Evolutionary conservation across 2,888 invertebrate genomes (phyloP).

Genomic region (Agrochola circellaris): DNA sequence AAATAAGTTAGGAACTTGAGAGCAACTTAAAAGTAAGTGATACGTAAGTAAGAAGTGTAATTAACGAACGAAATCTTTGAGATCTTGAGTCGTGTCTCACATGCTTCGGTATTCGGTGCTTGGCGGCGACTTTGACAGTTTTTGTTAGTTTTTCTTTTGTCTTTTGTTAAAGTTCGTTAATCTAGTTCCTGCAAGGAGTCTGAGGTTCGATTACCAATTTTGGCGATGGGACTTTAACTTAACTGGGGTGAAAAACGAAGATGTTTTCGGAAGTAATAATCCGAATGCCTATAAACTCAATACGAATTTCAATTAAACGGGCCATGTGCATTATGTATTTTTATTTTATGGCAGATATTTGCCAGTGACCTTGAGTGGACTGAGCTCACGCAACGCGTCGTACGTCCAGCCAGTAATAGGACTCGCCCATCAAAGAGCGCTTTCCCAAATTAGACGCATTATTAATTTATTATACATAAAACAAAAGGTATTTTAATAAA

Average conservation of each 20-base stretch:
- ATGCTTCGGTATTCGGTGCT: conserved; percentile 45
- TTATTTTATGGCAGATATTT: too few species aligned
- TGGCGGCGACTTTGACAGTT: conserved; percentile 31
- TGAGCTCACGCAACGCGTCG: too few species aligned
- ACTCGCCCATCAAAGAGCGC: too few species aligned
- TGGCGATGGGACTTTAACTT: not conserved
- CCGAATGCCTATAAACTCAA: not conserved
- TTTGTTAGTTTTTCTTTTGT: conserved; percentile 12
- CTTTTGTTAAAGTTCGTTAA: conserved; percentile 18
- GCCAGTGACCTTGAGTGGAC: too few species aligned
- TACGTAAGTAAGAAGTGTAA: conserved; percentile 57
- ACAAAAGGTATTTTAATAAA: too few species aligned
- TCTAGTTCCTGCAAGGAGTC: conserved; percentile 24
- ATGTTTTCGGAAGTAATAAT: not conserved
- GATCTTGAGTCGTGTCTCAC: conserved; percentile 40
- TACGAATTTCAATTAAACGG: conserved; percentile 7
- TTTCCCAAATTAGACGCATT: too few species aligned
- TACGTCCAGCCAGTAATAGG: too few species aligned
- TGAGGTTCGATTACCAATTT: conserved; percentile 9
- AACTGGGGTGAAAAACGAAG: not conserved
- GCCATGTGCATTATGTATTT: too few species aligned
- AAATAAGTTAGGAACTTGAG: conserved; percentile 28
- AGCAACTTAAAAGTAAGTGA: conserved; percentile 49
- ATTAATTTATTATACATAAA: too few species aligned
- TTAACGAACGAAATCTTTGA: conserved; percentile 52